Evolutionary conservation across 2,888 invertebrate genomes (phyloP), one percentile per base, ranked within the genome.

Genomic region (Anoplius nigerrimus): DNA sequence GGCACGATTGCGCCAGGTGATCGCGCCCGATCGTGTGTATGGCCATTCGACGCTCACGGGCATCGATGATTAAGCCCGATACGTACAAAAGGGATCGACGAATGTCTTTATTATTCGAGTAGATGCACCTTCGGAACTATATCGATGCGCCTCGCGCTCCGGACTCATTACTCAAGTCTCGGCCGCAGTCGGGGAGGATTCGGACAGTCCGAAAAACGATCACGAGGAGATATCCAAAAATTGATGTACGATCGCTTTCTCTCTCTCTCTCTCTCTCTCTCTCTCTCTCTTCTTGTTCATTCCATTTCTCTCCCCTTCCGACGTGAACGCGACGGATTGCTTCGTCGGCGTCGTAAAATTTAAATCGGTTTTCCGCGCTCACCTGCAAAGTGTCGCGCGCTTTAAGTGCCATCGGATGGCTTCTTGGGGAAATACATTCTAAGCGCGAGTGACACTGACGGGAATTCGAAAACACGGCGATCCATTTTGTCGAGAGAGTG

Each of bases 401-500:
- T 34, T 34, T 34, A 34, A 34, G 34, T 11, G 34, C 34, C 11
- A 34, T 34, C 6, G 34, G 34, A 34, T 34, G 34, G 34, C 34
- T 34, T 6, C 34, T n/a, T 13, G 34, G 1, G 1, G 34, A 34
- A 34, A 34, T 34, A 34, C 34, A 34, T 34, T 34, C 34, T 11
- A 11, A 11, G 34, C 34, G 34, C 34, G 34, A 6, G 34, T 13
- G 34, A 11, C 34, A 34, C 34, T 34, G 34, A 34, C 34, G 54
- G 45, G 68, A 65, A 62, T 66, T 69, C 55, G 58, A 72, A 72
- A 69, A 63, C 53, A 62, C 55, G 18, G 48, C 58, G 71, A 69
- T 71, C 55, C 62, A 56, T 67, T 69, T 22, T 46, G 46, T 21
- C 45, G 27, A 66, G n/a, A n/a, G n/a, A n/a, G n/a, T n/a, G n/a